Evolutionary conservation across 2,888 invertebrate species (phyloP).

Genomic region (Gonocerus acuteangulatus): DNA sequence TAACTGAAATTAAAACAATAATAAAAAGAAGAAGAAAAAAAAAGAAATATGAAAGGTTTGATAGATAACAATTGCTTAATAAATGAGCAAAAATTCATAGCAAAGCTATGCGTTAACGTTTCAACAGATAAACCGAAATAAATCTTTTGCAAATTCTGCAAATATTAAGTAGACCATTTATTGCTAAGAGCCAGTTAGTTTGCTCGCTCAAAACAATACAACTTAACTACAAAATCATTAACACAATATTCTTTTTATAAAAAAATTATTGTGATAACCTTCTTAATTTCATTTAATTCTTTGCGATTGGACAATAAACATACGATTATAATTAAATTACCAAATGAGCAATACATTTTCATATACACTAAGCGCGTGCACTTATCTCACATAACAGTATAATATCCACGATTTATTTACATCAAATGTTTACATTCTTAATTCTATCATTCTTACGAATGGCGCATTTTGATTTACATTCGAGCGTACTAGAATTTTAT

Average conservation of each 20-base stretch:
- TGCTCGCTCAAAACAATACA: neutral
- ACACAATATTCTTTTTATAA: constrained; percentile 13
- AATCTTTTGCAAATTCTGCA: neutral
- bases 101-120: neutral
- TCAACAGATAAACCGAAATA: neutral
- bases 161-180: constrained; percentile 20
- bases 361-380: constrained; percentile 35
- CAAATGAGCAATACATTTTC: constrained; percentile 35
- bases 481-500: constrained; percentile 15
- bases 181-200: constrained; percentile 17
- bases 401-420: constrained; percentile 25
- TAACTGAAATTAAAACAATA: too few species aligned
- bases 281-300: constrained; percentile 8
- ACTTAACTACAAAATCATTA: constrained; percentile 15
- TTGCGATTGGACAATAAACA: constrained; percentile 24
- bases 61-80: too few species aligned
- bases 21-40: neutral
- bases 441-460: constrained; percentile 15
- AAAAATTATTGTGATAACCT: constrained; percentile 17
- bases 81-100: neutral
- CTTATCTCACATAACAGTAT: constrained; percentile 26
- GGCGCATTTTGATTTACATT: constrained; percentile 23
- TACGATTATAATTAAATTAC: constrained; percentile 33
- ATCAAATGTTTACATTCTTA: constrained; percentile 18
- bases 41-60: neutral